A percentile compares a stretch with the other conserved stretches of the same genome.
Evolutionary conservation across 2,888 invertebrate species (phyloP).

Genomic region (Alviniconcha strummeri): DNA sequence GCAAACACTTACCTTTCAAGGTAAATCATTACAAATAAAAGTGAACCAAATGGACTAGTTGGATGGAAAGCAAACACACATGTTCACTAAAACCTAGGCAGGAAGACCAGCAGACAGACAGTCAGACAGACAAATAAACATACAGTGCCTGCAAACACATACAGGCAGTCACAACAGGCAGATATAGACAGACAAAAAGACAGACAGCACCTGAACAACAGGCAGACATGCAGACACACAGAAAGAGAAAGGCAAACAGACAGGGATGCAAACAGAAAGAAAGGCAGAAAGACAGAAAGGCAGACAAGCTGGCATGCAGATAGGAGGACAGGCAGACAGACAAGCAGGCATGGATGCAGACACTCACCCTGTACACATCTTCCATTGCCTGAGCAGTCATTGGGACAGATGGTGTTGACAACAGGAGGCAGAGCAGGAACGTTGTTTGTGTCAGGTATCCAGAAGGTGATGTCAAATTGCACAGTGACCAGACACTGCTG

Average conservation of each 20-base stretch:
- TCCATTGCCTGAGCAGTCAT: constrained; percentile 51
- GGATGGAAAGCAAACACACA: background rate
- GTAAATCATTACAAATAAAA: too few species aligned
- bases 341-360: background rate
- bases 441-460: constrained; percentile 36
- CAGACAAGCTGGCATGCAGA: too few species aligned
- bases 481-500: constrained; percentile 42
- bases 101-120: background rate
- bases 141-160: too few species aligned
- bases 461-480: constrained; percentile 41
- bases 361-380: constrained; percentile 50
- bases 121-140: too few species aligned
- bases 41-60: background rate
- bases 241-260: background rate
- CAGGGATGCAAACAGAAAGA: too few species aligned
- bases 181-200: too few species aligned
- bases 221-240: too few species aligned
- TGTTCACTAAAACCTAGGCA: background rate
- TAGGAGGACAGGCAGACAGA: background rate
- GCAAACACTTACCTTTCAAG: too few species aligned
- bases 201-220: too few species aligned
- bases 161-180: too few species aligned
- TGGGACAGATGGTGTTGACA: constrained; percentile 47
- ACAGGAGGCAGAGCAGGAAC: constrained; percentile 36
- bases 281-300: too few species aligned